Base-by-base conservation (phyloP, 2,113 vertebrate species). In the Mirounga angustirostris region DNA sequence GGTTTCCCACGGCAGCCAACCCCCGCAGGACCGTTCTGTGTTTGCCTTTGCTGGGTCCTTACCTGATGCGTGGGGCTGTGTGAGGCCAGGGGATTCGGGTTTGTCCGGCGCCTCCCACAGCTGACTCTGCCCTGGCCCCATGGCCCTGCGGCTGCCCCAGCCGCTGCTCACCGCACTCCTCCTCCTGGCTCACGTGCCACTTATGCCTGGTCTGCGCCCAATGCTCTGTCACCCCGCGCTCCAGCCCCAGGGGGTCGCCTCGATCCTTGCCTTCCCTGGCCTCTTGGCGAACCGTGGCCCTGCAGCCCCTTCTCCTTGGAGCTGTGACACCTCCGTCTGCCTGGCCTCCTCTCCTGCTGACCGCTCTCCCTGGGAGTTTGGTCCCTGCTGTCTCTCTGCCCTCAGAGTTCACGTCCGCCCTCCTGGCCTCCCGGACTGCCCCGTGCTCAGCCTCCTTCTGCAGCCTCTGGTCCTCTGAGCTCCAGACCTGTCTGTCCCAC, bases 121-220 rank as follows among this genome's bases (percentile, higher is more conserved):
- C n/a, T 30, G 46, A 9, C 21, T 43, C 12, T 50, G 12, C 30
- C 1, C 4, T 4, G 2, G 28, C 14, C 67, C 2, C 3, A 3
- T 14, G 2, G 4, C 30, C 19, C 11, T 5, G 26, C 10, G 33
- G 71, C 52, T 3, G 33, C n/a, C 46, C 21, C 18, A 18, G 59
- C 1, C 16, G 46, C 19, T 46, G 69, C 24, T 56, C 54, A 1
- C 5, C 0, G 14, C 2, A 1, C 9, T 18, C 22, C 22, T 79
- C 10, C 67, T 63, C 21, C 67, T 46, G 50, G 30, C 30, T 73
- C 19, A 43, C 2, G 26, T 14, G 40, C 26, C 1, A 0, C 43
- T 43, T 12, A 4, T 7, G 40, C 63, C 69, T 69, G 26, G 19
- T 16, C 50, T 40, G 26, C 52, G 15, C 30, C 78, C 21, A 18